These are phyloP conservation scores for Entomyzon cyanotis DNA, from an alignment of 2,113 vertebrate genomes.

Conservation along the genomic window DNA sequence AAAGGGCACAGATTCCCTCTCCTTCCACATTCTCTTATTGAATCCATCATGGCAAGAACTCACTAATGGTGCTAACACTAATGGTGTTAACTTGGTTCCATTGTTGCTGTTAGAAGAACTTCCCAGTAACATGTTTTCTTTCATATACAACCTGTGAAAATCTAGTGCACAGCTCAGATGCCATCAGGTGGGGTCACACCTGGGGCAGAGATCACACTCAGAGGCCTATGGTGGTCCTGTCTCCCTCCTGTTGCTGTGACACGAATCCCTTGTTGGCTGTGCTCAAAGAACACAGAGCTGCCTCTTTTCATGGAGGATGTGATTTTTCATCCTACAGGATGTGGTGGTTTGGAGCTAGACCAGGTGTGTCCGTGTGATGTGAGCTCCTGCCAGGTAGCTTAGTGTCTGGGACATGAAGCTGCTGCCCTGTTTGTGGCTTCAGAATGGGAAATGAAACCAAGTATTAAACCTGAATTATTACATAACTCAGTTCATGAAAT, in stretches of 20 bases:
- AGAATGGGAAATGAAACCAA: neutral
- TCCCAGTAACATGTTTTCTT: neutral
- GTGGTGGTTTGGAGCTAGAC: neutral
- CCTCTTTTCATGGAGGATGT: neutral
- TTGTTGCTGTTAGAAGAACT: neutral
- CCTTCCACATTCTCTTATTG: neutral
- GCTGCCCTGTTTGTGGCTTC: neutral
- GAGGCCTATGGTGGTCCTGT: neutral
- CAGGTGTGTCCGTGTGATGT: neutral
- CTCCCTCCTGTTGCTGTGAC: neutral
- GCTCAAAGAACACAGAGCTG: neutral
- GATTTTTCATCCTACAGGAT: neutral
- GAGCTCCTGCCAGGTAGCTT: neutral
- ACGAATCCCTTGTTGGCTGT: neutral
- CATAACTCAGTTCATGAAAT: neutral
- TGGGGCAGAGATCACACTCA: fast-evolving
- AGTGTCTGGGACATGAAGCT: neutral
- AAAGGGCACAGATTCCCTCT: neutral
- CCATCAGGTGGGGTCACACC: neutral
- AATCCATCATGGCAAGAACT: neutral
- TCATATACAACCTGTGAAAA: neutral
- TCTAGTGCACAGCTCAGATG: neutral
- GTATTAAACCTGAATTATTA: neutral
- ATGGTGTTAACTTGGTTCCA: neutral
- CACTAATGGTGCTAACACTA: neutral